Percentiles rank a stretch among this genome's conserved stretches.
phyloP scores from a whole-genome alignment of 2,888 invertebrate genomes.

The Ectobius pallidus region DNA sequence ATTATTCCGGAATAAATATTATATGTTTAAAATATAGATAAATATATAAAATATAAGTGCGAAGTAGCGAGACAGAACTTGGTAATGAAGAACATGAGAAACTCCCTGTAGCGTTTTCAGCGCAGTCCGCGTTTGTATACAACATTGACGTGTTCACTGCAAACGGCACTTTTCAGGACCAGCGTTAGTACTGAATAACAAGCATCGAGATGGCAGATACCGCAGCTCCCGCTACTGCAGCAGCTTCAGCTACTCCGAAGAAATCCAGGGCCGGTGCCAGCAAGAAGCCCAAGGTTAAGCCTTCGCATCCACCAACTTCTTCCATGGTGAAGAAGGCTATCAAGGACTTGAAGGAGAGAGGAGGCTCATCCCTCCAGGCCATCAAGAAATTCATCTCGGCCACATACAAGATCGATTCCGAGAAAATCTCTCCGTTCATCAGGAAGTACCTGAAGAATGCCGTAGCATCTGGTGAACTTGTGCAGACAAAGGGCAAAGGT shows the following conservation, averaged over 20 bases:
- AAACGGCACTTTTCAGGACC: background rate
- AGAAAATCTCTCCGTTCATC: slow-evolving; percentile 64
- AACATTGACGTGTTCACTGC: background rate
- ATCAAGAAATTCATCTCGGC: slow-evolving; percentile 69
- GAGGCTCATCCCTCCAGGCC: no score
- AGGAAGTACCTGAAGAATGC: slow-evolving; percentile 64
- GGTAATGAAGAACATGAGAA: no score
- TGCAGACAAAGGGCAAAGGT: slow-evolving; percentile 63
- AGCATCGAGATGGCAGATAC: slow-evolving; percentile 37
- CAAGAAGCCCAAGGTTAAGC: slow-evolving; percentile 47
- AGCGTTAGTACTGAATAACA: slow-evolving; percentile 34
- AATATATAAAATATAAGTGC: no score
- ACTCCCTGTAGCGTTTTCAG: background rate
- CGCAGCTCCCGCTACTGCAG: slow-evolving; percentile 32
- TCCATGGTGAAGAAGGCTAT: slow-evolving; percentile 66
- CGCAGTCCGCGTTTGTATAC: background rate
- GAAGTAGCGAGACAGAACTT: no score
- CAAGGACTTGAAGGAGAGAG: slow-evolving; percentile 57
- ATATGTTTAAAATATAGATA: no score
- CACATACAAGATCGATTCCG: slow-evolving; percentile 65
- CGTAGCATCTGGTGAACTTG: slow-evolving; percentile 54
- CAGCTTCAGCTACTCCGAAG: slow-evolving; percentile 34
- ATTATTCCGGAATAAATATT: no score
- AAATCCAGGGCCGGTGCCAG: slow-evolving; percentile 37
- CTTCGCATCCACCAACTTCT: slow-evolving; percentile 59